Conservation (phyloP, 1,140 invertebrate genomes). For the Drosophila virilis region DNA sequence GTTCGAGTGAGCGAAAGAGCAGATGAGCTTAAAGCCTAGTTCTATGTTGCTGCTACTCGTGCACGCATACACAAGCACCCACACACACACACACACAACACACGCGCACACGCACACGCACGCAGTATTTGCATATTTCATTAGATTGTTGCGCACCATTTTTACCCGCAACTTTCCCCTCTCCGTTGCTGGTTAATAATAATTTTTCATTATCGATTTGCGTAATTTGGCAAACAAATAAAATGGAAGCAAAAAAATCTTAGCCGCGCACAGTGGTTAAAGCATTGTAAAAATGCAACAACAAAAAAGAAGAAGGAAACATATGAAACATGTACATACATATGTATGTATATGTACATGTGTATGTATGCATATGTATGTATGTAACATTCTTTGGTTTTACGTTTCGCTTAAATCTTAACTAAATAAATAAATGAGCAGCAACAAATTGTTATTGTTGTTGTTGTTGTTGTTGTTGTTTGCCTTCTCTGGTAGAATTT, state of each 20-base stretch:
- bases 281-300: background rate
- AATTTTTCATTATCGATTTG: slow-evolving; percentile 46
- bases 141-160: slow-evolving; percentile 28
- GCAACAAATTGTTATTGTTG: slow-evolving; percentile 1
- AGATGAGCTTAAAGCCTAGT: background rate
- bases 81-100: background rate
- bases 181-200: slow-evolving; percentile 15
- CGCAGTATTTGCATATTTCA: slow-evolving; percentile 9
- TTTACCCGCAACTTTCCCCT: background rate
- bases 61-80: background rate
- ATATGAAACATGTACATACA: background rate
- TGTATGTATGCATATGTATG: background rate
- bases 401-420: too few species aligned
- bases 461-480: background rate
- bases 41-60: background rate
- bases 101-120: background rate
- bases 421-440: background rate
- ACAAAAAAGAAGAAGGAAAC: too few species aligned
- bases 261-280: slow-evolving; percentile 11
- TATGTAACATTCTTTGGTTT: too few species aligned
- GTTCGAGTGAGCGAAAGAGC: background rate
- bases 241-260: slow-evolving; percentile 3
- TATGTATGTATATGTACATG: background rate
- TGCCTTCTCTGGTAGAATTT: slow-evolving; percentile 16
- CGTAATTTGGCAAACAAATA: slow-evolving; percentile 40